phyloP scores from a whole-genome alignment of 2,888 invertebrate genomes.

The Laspeyria flexula region DNA sequence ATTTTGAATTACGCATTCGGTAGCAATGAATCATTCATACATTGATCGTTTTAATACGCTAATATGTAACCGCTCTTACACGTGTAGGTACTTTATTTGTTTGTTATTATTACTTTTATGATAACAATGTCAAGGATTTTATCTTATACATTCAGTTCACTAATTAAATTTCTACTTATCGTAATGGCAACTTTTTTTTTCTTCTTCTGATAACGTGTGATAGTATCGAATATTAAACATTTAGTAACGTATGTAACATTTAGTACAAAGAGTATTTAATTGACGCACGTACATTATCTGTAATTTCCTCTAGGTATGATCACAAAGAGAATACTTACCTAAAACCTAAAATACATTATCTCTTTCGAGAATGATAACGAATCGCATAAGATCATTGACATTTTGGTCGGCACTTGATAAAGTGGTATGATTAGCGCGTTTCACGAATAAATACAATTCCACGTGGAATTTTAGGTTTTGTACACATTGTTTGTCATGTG shows the following conservation, averaged over 20 bases:
- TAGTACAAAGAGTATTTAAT: not conserved
- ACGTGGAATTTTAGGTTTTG: constrained; percentile 14
- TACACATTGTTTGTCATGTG: not conserved
- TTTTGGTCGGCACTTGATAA: constrained; percentile 41
- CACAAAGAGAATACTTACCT: not conserved
- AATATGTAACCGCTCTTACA: too few species aligned
- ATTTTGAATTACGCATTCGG: too few species aligned
- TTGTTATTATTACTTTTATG: too few species aligned
- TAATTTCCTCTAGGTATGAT: not conserved
- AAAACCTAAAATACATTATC: constrained; percentile 11
- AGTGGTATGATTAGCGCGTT: constrained; percentile 37
- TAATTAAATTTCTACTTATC: too few species aligned
- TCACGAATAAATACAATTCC: constrained; percentile 18
- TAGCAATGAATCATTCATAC: too few species aligned
- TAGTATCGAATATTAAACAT: too few species aligned
- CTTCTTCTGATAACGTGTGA: too few species aligned
- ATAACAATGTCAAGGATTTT: too few species aligned
- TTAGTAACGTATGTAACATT: not conserved
- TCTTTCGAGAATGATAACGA: constrained; percentile 29
- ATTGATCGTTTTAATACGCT: too few species aligned
- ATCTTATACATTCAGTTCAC: too few species aligned
- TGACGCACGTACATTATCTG: not conserved
- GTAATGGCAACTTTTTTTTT: too few species aligned
- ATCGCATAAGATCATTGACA: constrained; percentile 49
- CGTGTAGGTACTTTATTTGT: too few species aligned